Percentiles rank a stretch among this genome's conserved stretches.
phyloP scores from a whole-genome alignment of 2,888 invertebrate species.

The Limnephilus lunatus region DNA sequence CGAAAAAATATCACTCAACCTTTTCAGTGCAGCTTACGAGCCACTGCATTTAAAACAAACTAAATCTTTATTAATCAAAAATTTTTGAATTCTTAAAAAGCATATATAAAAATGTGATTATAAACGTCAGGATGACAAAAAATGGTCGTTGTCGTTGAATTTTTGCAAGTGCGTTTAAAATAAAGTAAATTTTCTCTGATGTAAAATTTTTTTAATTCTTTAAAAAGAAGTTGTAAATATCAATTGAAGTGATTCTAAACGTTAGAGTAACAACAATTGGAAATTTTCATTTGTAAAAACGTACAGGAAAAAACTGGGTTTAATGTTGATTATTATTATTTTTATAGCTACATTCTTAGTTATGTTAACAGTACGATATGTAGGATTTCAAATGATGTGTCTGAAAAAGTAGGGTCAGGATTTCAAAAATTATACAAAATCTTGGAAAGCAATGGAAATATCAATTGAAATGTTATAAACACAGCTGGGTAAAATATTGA shows the following conservation, averaged over 20 bases:
- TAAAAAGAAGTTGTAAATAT: no score
- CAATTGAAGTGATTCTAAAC: no score
- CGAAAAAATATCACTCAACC: constrained; percentile 27
- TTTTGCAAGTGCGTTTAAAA: no score
- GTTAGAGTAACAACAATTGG: no score
- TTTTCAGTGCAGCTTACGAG: constrained; percentile 21
- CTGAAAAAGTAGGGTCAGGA: background rate
- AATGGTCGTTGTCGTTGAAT: no score
- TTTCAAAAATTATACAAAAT: background rate
- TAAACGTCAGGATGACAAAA: background rate
- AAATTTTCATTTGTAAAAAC: no score
- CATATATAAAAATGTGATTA: background rate
- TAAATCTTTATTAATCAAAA: background rate
- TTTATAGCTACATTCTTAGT: background rate
- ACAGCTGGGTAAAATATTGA: background rate
- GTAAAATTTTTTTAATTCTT: no score
- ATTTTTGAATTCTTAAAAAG: background rate
- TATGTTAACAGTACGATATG: background rate
- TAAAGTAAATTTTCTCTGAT: no score
- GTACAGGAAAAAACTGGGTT: background rate
- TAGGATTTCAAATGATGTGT: background rate
- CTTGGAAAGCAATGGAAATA: background rate
- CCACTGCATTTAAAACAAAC: constrained; percentile 11
- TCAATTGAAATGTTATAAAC: background rate
- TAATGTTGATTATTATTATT: background rate